phyloP scores from a whole-genome alignment of 1,140 invertebrate species.

The Ditylenchus dipsaci region DNA sequence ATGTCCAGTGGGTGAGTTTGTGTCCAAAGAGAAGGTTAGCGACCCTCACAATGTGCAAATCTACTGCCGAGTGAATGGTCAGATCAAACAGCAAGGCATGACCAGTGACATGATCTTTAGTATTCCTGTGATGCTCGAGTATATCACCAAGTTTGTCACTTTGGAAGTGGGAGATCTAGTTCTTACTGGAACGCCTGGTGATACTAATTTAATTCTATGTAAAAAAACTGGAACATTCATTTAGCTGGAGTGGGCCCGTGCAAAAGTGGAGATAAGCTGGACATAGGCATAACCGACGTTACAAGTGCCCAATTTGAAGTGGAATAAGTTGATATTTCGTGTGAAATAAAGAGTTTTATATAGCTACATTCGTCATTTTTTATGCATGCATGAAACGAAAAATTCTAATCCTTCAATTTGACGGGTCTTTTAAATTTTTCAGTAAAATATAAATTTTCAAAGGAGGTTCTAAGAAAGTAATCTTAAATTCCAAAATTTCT shows the following conservation, averaged over 20 bases:
- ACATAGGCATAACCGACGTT: not conserved
- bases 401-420: too few relatives aligned
- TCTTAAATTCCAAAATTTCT: too few relatives aligned
- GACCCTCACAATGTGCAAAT: slow-evolving; percentile 67
- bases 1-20: slow-evolving; percentile 71
- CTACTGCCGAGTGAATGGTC: slow-evolving; percentile 64
- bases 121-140: slow-evolving; percentile 68
- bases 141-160: slow-evolving; percentile 67
- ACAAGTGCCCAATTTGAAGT: slow-evolving; percentile 3
- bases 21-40: slow-evolving; percentile 64
- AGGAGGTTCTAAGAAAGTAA: too few relatives aligned
- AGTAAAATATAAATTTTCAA: too few relatives aligned
- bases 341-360: too few relatives aligned
- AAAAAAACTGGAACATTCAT: not conserved
- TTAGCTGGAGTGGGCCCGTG: slow-evolving; percentile 2
- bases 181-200: slow-evolving; percentile 15
- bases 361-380: too few relatives aligned
- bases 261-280: slow-evolving; percentile 2
- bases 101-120: slow-evolving; percentile 72
- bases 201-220: not conserved
- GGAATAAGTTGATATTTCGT: not conserved
- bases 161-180: slow-evolving; percentile 54
- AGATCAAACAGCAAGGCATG: slow-evolving; percentile 16
- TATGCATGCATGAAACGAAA: too few relatives aligned
- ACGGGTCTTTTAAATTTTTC: too few relatives aligned